A percentile compares a stretch with the other conserved stretches of the same genome.
Evolutionary conservation across 2,113 vertebrate species (phyloP).

Genomic region (Xiphias gladius): DNA sequence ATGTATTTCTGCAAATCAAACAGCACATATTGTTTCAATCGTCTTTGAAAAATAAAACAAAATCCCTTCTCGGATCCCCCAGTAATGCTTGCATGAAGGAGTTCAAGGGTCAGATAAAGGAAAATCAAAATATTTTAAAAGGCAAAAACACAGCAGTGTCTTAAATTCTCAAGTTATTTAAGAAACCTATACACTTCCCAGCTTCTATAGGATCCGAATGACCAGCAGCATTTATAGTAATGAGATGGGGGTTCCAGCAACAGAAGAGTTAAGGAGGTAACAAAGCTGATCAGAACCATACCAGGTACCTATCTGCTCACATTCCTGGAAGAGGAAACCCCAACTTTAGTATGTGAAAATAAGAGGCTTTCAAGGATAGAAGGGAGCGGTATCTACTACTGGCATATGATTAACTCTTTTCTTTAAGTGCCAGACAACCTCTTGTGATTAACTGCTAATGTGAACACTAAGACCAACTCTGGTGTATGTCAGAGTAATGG

Average conservation of each 20-base stretch:
- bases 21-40: not conserved
- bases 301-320: not conserved
- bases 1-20: not conserved
- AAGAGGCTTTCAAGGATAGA: conserved; percentile 22
- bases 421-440: conserved; percentile 18
- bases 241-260: not conserved
- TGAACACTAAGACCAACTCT: conserved; percentile 18
- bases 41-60: not conserved
- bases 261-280: conserved; percentile 9
- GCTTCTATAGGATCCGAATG: not conserved
- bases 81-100: too few relatives aligned
- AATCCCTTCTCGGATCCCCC: too few relatives aligned
- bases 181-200: not conserved
- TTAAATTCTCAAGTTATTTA: not conserved
- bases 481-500: conserved; percentile 24
- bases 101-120: not conserved
- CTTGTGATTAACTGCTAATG: conserved; percentile 38
- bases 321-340: conserved; percentile 20
- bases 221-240: not conserved
- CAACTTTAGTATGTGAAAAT: conserved; percentile 28
- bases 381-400: conserved; percentile 10
- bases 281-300: not conserved
- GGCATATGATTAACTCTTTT: conserved; percentile 10
- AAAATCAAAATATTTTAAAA: not conserved
- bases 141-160: not conserved